Percentiles rank a stretch among this genome's conserved stretches.
Conservation (phyloP, 2,113 vertebrate genomes). For the Buteo buteo region DNA sequence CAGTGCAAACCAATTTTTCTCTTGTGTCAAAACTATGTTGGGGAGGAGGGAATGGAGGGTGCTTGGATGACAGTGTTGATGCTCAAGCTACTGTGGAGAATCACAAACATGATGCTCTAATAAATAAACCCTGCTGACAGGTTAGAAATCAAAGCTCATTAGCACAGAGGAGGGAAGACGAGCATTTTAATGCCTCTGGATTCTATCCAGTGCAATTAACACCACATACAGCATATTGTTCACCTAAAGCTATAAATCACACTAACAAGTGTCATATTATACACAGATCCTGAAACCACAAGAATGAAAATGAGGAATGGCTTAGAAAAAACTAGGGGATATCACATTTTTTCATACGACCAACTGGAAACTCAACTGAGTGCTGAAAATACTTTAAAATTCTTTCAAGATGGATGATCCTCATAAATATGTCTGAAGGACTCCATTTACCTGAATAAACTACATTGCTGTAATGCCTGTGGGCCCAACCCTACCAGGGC, state of each 20-base stretch:
- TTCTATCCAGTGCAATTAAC: slow-evolving; percentile 54
- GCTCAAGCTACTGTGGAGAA: background rate
- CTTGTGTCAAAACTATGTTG: background rate
- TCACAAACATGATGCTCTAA: slow-evolving; percentile 17
- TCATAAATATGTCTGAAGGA: slow-evolving; percentile 8
- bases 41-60: background rate
- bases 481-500: background rate
- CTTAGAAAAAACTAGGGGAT: slow-evolving; percentile 26
- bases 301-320: slow-evolving; percentile 32
- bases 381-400: background rate
- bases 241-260: slow-evolving; percentile 57
- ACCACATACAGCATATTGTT: slow-evolving; percentile 35
- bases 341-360: slow-evolving; percentile 5
- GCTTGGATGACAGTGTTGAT: background rate
- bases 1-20: background rate
- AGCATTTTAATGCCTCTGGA: slow-evolving; percentile 58
- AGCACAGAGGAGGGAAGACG: background rate
- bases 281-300: background rate
- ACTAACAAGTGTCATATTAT: slow-evolving; percentile 1
- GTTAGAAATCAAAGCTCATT: slow-evolving; percentile 57
- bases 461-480: background rate
- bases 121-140: slow-evolving; percentile 39
- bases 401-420: background rate
- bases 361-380: slow-evolving; percentile 3
- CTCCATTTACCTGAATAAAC: background rate